A percentile compares a stretch with the other conserved stretches of the same genome.
These are phyloP conservation scores for Drosophila ustulata DNA, from an alignment of 2,888 invertebrate species.

Conservation along the genomic window DNA sequence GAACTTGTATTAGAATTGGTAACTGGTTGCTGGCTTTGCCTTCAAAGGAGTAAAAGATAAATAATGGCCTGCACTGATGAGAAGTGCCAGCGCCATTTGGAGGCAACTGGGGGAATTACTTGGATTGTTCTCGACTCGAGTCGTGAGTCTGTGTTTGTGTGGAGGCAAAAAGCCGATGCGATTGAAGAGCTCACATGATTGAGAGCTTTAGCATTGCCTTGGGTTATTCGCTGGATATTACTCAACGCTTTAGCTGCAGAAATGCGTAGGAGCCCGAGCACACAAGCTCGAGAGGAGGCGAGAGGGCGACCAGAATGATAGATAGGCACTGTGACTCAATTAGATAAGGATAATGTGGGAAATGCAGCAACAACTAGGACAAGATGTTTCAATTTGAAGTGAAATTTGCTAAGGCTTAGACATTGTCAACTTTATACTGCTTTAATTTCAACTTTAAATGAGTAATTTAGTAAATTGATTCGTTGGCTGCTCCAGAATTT, in stretches of 20 bases:
- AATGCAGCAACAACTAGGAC: background rate
- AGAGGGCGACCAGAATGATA: constrained; percentile 47
- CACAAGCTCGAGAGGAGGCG: background rate
- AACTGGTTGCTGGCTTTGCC: constrained; percentile 31
- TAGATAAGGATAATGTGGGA: constrained; percentile 49
- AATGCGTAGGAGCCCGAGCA: constrained; percentile 4
- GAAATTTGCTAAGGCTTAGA: background rate
- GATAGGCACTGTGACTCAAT: constrained; percentile 65
- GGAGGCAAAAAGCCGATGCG: constrained; percentile 36
- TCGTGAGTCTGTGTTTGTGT: background rate
- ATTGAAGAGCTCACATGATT: constrained; percentile 61
- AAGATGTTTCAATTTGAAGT: constrained; percentile 15
- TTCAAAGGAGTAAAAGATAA: constrained; percentile 76
- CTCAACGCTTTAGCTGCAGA: constrained; percentile 41
- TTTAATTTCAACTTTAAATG: background rate
- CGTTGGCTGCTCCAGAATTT: no score
- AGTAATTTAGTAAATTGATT: no score
- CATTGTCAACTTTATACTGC: background rate
- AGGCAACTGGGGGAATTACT: constrained; percentile 28
- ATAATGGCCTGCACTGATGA: constrained; percentile 71
- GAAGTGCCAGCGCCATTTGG: constrained; percentile 43
- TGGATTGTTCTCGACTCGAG: constrained; percentile 11
- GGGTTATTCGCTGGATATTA: constrained; percentile 52
- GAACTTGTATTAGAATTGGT: constrained; percentile 12
- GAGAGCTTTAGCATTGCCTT: constrained; percentile 63